Percentiles rank a stretch among this genome's conserved stretches.
phyloP scores from a whole-genome alignment of 2,113 vertebrate genomes.

The Desmodus rotundus region DNA sequence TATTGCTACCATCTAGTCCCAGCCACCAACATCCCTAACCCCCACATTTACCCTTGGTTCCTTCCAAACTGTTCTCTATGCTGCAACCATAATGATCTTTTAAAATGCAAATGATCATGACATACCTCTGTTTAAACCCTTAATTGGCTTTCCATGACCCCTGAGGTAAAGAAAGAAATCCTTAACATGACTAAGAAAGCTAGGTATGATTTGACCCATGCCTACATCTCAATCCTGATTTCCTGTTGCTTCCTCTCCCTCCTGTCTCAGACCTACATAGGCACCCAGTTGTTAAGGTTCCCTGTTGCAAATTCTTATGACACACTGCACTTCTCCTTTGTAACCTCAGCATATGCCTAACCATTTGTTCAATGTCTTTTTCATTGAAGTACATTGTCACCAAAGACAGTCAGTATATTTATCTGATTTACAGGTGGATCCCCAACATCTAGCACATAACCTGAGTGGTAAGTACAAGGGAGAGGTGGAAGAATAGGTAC shows the following conservation, averaged over 20 bases:
- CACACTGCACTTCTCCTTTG: not conserved
- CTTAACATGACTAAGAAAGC: not conserved
- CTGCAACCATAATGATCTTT: not conserved
- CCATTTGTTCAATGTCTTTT: not conserved
- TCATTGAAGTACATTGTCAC: not conserved
- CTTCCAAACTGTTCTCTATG: slow-evolving; percentile 2
- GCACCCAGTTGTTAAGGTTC: not conserved
- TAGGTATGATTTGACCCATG: not conserved
- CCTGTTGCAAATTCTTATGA: not conserved
- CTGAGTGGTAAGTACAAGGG: not conserved
- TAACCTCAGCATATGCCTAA: not conserved
- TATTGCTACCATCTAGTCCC: not conserved
- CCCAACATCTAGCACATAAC: not conserved
- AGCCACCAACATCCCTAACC: not conserved
- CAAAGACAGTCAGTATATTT: not conserved
- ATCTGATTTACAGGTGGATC: not conserved
- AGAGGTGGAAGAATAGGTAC: not conserved
- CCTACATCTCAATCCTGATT: not conserved
- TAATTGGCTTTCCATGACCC: not conserved
- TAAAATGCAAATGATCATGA: not conserved
- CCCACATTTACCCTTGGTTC: not conserved
- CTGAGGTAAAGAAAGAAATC: not conserved
- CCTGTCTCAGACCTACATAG: not conserved
- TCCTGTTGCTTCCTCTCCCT: not conserved
- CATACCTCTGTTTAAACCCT: not conserved